Percentiles rank a stretch among this genome's conserved stretches.
Evolutionary conservation across 2,113 vertebrate species (phyloP).

Genomic region (Myrmecobius fasciatus): DNA sequence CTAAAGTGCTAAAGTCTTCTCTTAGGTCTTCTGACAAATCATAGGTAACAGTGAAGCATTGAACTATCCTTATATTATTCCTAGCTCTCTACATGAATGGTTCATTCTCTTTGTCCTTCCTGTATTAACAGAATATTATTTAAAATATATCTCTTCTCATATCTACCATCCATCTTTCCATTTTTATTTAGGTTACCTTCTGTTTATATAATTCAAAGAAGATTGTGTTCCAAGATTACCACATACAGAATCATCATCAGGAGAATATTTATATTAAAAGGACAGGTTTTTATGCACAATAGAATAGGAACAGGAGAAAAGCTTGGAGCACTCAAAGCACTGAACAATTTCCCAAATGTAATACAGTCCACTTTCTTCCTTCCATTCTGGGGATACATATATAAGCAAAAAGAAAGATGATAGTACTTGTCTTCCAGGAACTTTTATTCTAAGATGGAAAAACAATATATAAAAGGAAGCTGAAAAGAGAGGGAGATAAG

Average conservation of each 20-base stretch:
- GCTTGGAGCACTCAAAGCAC: no score
- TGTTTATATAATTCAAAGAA: neutral
- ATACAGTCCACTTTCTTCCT: no score
- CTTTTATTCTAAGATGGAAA: no score
- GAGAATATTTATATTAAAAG: no score
- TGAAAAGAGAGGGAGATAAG: no score
- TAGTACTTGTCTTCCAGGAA: no score
- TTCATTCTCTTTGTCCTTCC: neutral
- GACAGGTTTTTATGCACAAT: no score
- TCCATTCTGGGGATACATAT: no score
- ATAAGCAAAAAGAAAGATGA: no score
- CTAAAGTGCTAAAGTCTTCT: neutral
- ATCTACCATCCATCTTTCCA: neutral
- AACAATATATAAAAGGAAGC: no score
- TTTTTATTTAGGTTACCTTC: neutral
- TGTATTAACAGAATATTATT: neutral
- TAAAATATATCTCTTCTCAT: neutral
- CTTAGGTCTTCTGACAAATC: neutral
- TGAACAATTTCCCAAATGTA: no score
- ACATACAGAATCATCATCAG: neutral
- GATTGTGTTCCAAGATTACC: neutral
- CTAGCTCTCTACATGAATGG: neutral
- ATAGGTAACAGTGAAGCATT: neutral
- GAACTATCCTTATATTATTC: neutral
- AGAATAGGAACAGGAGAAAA: no score